Evolutionary conservation across 1,140 invertebrate species (phyloP), one percentile per base, ranked within the genome.

Genomic region (Elysia chlorotica): DNA sequence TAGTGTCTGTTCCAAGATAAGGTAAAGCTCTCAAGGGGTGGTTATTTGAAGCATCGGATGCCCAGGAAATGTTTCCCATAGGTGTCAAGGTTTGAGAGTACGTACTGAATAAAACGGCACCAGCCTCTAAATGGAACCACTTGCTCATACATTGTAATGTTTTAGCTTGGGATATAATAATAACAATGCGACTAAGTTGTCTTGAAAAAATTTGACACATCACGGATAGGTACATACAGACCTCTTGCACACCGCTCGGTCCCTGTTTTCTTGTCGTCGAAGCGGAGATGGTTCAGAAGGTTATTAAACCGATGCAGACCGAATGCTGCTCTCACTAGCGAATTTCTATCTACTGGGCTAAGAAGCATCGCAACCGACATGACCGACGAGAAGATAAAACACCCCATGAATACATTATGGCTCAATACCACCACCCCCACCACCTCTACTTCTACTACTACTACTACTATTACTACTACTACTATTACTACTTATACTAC

Each of bases 11-110:
- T 14, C 71, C 75, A 10, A 76, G 41, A 59, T 77, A 77, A n/a
- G 71, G 6, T 4, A 73, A 19, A 31, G 35, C 71, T 38, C 59
- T 59, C 17, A 78, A 33, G 17, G 71, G 71, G 72, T 73, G 78
- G 48, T 67, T 54, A 25, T 65, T 73, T 36, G 59, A 0, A 48
- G 71, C 14, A 71, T 80, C 73, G 69, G 33, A 33, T n/a, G 37
- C 65, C 65, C 54, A 62, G 66, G 65, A 83, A 37, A 84, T 67
- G 78, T 88, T 89, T 80, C 76, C 86, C 82, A 85, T 88, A 89
- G 75, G 88, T 89, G 54, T 79, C 81, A 2, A 88, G 88, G 82
- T 90, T 89, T 38, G 79, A 81, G 53, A 87, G 83, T 53, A 90
- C 88, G 57, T 85, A 83, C 71, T 85, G 83, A 19, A 77, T 59